Conservation (phyloP, 1,140 invertebrate species). For the Bombus confusus region DNA sequence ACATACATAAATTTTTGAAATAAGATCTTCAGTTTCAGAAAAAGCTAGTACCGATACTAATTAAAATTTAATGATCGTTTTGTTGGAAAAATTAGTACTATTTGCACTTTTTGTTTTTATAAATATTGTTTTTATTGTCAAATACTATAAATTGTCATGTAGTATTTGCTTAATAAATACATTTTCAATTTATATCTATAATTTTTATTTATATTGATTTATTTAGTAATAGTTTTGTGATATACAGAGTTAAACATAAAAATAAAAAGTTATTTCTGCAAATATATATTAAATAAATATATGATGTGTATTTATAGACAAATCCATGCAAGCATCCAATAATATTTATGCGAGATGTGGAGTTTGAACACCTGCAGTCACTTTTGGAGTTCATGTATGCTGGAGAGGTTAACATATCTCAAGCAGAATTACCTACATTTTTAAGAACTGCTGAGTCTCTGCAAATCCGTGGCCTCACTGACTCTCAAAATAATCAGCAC, state of each 20-base stretch:
- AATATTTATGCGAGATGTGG: constrained; percentile 92
- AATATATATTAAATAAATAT: not conserved
- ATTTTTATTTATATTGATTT: not conserved
- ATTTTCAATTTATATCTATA: not conserved
- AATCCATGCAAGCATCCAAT: constrained; percentile 94
- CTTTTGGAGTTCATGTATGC: constrained; percentile 93
- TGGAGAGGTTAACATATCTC: constrained; percentile 95
- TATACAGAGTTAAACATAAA: not conserved
- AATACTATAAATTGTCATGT: not conserved
- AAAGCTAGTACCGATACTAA: no score
- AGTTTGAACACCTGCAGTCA: constrained; percentile 89
- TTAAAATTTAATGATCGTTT: not conserved
- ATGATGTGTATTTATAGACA: constrained; percentile 83
- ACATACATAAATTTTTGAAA: not conserved
- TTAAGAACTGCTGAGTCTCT: constrained; percentile 93
- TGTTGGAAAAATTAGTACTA: not conserved
- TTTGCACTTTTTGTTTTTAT: not conserved
- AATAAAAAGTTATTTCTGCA: not conserved
- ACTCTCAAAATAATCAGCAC: constrained; percentile 82
- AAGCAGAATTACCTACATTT: constrained; percentile 93
- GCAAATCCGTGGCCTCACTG: constrained; percentile 93
- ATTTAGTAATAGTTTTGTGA: not conserved
- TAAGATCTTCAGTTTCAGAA: no score
- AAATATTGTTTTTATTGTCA: not conserved
- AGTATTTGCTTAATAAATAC: not conserved